Evolutionary conservation across 2,797 vertebrate genomes (phyloP).

Genomic region (Melanotaenia parkinsoni): DNA sequence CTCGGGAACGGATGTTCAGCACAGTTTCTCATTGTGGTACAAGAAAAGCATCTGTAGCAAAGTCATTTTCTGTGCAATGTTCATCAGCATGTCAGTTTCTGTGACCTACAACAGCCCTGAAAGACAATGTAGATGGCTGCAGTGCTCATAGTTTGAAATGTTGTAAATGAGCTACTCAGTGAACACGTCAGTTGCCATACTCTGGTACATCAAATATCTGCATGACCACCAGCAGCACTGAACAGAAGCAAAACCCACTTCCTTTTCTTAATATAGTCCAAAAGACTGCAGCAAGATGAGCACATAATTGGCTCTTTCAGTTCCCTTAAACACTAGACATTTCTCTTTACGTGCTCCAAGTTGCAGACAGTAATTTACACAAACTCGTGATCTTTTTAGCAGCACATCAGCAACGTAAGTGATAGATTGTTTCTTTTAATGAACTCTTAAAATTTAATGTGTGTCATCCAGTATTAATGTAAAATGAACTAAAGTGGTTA

Average conservation of each 20-base stretch:
- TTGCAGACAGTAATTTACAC: background rate
- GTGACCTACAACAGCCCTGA: background rate
- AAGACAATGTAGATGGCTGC: background rate
- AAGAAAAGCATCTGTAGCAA: background rate
- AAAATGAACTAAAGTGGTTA: background rate
- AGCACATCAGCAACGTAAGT: slow-evolving; percentile 49
- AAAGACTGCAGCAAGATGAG: slow-evolving; percentile 50
- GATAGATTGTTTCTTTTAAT: background rate
- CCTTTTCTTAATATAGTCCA: slow-evolving; percentile 59
- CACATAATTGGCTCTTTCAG: background rate
- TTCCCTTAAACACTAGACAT: slow-evolving; percentile 3
- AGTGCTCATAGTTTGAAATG: background rate
- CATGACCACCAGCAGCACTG: slow-evolving; percentile 2
- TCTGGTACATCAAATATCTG: slow-evolving; percentile 6
- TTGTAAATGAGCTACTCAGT: background rate
- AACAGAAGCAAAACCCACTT: slow-evolving; percentile 56
- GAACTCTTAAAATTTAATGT: background rate
- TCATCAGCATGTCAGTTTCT: background rate
- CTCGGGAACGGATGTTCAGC: background rate
- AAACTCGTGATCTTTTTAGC: slow-evolving; percentile 6
- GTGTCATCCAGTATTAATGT: background rate
- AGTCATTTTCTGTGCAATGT: background rate
- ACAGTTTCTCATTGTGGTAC: background rate
- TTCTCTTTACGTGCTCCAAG: background rate
- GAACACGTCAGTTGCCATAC: slow-evolving; percentile 1